Evolutionary conservation across 37 sponge, comb jelly and placozoan genomes (phyloP).

Genomic region (Crambe crambe): DNA sequence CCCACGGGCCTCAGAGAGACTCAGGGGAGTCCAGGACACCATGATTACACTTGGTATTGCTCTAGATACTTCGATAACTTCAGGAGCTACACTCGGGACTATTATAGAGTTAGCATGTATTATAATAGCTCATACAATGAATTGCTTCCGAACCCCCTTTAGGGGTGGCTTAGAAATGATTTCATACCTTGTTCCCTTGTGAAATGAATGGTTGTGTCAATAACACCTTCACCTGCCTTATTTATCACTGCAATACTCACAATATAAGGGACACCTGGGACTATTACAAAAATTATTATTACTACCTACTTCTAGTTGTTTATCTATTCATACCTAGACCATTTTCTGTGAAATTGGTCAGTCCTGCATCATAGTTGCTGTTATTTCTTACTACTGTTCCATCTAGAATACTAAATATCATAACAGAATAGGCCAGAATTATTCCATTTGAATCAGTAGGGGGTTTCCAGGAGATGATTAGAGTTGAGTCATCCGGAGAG

Average conservation of each 20-base stretch:
- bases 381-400: neutral
- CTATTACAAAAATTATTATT: neutral
- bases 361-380: neutral
- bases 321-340: neutral
- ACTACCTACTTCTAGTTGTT: too few species aligned
- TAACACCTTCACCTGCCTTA: neutral
- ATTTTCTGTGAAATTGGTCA: neutral
- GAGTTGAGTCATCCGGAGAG: neutral
- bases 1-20: conserved; percentile 5
- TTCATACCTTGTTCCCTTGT: conserved; percentile 1
- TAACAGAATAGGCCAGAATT: conserved; percentile 46
- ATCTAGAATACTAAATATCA: neutral
- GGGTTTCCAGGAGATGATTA: conserved; percentile 52
- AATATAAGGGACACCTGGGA: conserved; percentile 1
- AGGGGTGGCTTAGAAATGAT: neutral
- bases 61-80: neutral
- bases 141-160: too few species aligned
- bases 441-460: conserved; percentile 65
- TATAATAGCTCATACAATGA: neutral
- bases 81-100: neutral
- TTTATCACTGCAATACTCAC: conserved; percentile 8
- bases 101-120: neutral
- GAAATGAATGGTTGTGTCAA: neutral
- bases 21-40: conserved; percentile 21
- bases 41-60: neutral